These are phyloP conservation scores for Esox niger DNA, from an alignment of 2,113 vertebrate species.

Conservation along the genomic window DNA sequence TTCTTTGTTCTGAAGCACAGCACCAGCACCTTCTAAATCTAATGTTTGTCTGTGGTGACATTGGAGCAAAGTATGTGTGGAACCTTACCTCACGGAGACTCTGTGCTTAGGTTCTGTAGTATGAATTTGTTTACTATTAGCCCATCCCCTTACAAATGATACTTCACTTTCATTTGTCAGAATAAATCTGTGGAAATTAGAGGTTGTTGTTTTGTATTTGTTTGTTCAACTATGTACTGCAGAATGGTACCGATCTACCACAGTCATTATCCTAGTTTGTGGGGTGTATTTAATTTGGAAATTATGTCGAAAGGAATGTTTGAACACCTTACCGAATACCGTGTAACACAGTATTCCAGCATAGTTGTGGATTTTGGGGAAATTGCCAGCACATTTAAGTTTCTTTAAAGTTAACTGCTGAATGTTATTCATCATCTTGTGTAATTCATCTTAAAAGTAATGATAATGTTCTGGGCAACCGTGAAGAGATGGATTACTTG, in stretches of 20 bases:
- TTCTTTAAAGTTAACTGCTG: not conserved
- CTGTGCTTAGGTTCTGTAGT: not conserved
- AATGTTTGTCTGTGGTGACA: constrained; percentile 48
- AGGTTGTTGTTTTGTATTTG: not conserved
- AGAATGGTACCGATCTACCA: not conserved
- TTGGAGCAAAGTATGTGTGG: not conserved
- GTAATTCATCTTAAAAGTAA: too few relatives aligned
- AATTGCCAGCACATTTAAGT: not conserved
- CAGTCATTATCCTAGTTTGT: not conserved
- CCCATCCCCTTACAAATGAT: not conserved
- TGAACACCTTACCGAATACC: not conserved
- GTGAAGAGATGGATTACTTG: not conserved
- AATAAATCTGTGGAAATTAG: not conserved
- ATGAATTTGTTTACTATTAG: not conserved
- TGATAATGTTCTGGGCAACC: too few relatives aligned
- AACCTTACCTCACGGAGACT: not conserved
- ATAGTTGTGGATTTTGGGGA: not conserved
- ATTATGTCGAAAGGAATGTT: too few relatives aligned
- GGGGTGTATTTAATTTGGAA: too few relatives aligned
- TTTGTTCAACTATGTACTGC: not conserved
- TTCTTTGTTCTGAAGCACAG: constrained; percentile 58
- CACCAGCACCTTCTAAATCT: constrained; percentile 49
- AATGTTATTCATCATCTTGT: constrained; percentile 9
- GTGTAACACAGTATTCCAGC: not conserved
- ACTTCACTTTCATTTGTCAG: not conserved